Percentiles rank a stretch among this genome's conserved stretches.
Conservation (phyloP, 2,797 vertebrate species). For the Buphagus erythrorhynchus region DNA sequence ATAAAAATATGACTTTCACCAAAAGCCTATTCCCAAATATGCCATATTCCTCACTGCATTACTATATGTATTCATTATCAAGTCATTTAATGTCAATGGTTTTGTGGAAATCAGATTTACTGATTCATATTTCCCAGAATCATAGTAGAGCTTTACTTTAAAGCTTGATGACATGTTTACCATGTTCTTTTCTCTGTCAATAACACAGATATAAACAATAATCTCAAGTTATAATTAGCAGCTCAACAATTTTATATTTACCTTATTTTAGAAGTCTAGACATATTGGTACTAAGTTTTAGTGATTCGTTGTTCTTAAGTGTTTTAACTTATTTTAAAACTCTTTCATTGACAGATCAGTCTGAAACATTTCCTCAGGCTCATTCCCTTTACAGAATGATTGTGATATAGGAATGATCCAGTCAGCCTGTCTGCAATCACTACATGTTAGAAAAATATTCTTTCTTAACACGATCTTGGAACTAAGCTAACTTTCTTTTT, state of each 20-base stretch:
- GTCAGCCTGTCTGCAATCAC: neutral
- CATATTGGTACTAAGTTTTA: neutral
- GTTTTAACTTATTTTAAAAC: neutral
- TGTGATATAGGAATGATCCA: neutral
- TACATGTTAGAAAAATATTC: neutral
- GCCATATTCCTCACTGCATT: neutral
- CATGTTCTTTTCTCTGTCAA: neutral
- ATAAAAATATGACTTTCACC: neutral
- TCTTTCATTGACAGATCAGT: neutral
- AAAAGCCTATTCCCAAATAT: neutral
- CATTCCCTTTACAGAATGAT: neutral
- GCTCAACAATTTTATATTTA: neutral
- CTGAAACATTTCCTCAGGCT: neutral
- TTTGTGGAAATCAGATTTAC: neutral
- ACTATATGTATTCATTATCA: neutral
- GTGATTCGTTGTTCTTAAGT: neutral
- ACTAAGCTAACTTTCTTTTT: neutral
- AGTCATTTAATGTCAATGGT: neutral
- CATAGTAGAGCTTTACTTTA: neutral
- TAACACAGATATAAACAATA: neutral
- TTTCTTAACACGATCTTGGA: neutral
- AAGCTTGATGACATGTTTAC: neutral
- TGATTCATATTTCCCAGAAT: neutral
- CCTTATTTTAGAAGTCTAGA: neutral
- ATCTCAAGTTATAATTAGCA: neutral